Base-by-base conservation (phyloP, 2,113 vertebrate species). In the Nothocercus nigrocapillus region DNA sequence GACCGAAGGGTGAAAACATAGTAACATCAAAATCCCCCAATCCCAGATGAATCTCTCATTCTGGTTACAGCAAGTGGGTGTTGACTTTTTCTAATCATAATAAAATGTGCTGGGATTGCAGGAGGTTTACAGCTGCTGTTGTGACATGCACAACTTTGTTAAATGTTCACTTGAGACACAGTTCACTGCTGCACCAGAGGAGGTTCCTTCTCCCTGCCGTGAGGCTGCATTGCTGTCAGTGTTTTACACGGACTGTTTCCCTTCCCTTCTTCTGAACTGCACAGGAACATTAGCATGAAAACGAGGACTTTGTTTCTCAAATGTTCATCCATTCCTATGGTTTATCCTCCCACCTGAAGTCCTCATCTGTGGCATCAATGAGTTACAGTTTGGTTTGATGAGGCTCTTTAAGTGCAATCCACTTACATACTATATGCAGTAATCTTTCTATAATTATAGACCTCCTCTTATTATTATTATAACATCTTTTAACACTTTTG, bases 361-460 rank as follows among this genome's bases (percentile, higher is more conserved):
- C 82, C 92, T 97, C 97, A 98, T 98, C 95, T 96, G 85, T 94
- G 87, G 38, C 63, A 81, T 94, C 93, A 97, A 84, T 95, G 93
- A 42, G 79, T 42, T 89, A 88, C 92, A 95, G 85, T 95, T 92
- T 82, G 78, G 89, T 96, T 96, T 97, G 96, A 96, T 96, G 94
- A 97, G 90, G 84, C 95, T 97, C 63, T 96, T 97, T 97, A 97
- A 97, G 84, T 95, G 97, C 95, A 94, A 80, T 96, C 88, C 83
- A 96, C 95, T 97, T 96, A 82, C 14, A 30, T 91, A 93, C 74
- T 96, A 88, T 95, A 97, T 96, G 83, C 86, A 96, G 69, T 93
- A 97, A 97, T 97, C 72, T 96, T 75, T 85, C 61, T 49, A 5
- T 94, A 97, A 96, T 96, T 95, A 96, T 91, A 97, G 92, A 88